Evolutionary conservation across 2,113 vertebrate species (phyloP).

Genomic region (Equus quagga): DNA sequence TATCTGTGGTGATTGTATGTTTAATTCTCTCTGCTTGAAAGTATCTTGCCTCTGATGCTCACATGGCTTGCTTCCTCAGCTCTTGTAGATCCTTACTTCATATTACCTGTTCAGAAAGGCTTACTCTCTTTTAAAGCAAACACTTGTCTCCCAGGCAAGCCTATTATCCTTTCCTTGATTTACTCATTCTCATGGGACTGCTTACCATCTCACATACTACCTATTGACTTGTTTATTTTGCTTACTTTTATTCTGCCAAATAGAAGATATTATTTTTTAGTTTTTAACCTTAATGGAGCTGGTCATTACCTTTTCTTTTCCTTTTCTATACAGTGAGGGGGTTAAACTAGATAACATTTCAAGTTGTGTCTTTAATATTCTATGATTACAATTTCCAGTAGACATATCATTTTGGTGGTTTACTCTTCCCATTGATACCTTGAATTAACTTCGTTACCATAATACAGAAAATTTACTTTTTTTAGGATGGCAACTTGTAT

Average conservation of each 20-base stretch:
- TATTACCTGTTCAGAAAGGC: neutral
- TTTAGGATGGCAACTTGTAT: neutral
- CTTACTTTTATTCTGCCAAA: neutral
- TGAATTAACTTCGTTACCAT: neutral
- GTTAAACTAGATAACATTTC: neutral
- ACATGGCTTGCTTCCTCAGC: neutral
- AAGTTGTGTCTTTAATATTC: neutral
- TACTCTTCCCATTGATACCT: neutral
- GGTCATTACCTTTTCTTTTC: neutral
- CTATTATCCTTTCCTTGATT: neutral
- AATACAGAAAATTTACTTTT: neutral
- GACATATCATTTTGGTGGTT: neutral
- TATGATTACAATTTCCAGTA: neutral
- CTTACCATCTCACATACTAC: neutral
- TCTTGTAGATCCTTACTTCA: neutral
- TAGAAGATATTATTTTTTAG: neutral
- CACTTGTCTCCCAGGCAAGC: neutral
- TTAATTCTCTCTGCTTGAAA: neutral
- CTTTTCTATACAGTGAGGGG: neutral
- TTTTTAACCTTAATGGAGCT: neutral
- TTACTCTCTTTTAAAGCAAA: neutral
- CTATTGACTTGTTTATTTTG: neutral
- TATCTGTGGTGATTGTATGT: neutral
- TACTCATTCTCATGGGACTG: neutral
- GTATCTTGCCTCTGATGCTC: neutral